Conservation (phyloP, 2,888 invertebrate genomes). For the Xylophagus ater region DNA sequence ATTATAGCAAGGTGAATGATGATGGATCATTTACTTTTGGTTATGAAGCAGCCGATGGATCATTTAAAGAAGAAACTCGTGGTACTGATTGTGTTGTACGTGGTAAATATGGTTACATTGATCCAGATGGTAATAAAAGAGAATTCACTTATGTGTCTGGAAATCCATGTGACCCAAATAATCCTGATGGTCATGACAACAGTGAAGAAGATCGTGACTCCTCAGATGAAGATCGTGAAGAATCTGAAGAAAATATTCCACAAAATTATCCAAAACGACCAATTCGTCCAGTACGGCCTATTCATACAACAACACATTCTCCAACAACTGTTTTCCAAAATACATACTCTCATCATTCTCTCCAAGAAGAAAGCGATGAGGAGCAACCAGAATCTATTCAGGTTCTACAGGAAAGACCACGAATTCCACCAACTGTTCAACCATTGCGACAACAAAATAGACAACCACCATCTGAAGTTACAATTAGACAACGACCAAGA, state of each 20-base stretch:
- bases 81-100: slow-evolving; percentile 78
- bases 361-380: slow-evolving; percentile 45
- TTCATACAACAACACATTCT: slow-evolving; percentile 41
- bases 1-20: slow-evolving; percentile 65
- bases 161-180: slow-evolving; percentile 76
- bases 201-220: slow-evolving; percentile 41
- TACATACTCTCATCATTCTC: slow-evolving; percentile 42
- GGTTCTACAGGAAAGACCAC: slow-evolving; percentile 37
- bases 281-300: slow-evolving; percentile 39
- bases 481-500: slow-evolving; percentile 31
- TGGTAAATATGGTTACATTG: slow-evolving; percentile 78
- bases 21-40: slow-evolving; percentile 48
- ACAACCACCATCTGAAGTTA: slow-evolving; percentile 15
- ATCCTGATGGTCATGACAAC: slow-evolving; percentile 54
- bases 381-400: slow-evolving; percentile 46
- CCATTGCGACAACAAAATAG: slow-evolving; percentile 16
- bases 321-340: slow-evolving; percentile 63
- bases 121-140: slow-evolving; percentile 74
- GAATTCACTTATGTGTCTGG: slow-evolving; percentile 81
- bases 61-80: slow-evolving; percentile 76
- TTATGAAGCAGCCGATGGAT: slow-evolving; percentile 74
- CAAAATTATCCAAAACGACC: slow-evolving; percentile 50
- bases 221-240: slow-evolving; percentile 46
- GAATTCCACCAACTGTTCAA: slow-evolving; percentile 26
- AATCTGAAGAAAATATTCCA: slow-evolving; percentile 49